These are phyloP conservation scores for Enchytraeus crypticus DNA, from an alignment of 2,888 invertebrate genomes.

Conservation along the genomic window DNA sequence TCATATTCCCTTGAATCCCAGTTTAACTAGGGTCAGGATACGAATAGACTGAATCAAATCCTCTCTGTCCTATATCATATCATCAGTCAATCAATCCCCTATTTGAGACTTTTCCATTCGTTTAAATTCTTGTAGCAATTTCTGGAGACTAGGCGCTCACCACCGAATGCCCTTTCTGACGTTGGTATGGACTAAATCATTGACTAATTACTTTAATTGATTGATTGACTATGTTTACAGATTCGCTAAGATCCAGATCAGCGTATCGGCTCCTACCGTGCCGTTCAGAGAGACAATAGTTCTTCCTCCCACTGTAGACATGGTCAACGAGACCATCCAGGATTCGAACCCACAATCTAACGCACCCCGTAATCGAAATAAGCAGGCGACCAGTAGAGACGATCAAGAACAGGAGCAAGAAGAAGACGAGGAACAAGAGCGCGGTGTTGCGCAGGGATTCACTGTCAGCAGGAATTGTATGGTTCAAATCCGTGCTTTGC, in stretches of 20 bases:
- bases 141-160: too few relatives aligned
- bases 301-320: conserved; percentile 67
- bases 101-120: too few relatives aligned
- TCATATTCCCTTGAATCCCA: too few relatives aligned
- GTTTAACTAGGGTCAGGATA: too few relatives aligned
- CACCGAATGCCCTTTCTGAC: too few relatives aligned
- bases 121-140: too few relatives aligned
- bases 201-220: too few relatives aligned
- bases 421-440: conserved; percentile 32
- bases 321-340: conserved; percentile 71
- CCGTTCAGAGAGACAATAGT: conserved; percentile 90
- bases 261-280: conserved; percentile 88
- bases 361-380: conserved; percentile 32
- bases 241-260: conserved; percentile 65
- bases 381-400: conserved; percentile 22
- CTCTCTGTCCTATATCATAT: too few relatives aligned
- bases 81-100: too few relatives aligned
- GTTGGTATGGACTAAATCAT: too few relatives aligned
- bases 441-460: conserved; percentile 48
- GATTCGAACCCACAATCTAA: conserved; percentile 49
- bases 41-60: too few relatives aligned
- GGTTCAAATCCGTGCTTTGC: conserved; percentile 66
- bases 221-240: conserved; percentile 51
- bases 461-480: conserved; percentile 61
- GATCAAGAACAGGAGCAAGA: conserved; percentile 24